phyloP scores from a whole-genome alignment of 2,113 vertebrate species.

The Forbesichthys agassizii region DNA sequence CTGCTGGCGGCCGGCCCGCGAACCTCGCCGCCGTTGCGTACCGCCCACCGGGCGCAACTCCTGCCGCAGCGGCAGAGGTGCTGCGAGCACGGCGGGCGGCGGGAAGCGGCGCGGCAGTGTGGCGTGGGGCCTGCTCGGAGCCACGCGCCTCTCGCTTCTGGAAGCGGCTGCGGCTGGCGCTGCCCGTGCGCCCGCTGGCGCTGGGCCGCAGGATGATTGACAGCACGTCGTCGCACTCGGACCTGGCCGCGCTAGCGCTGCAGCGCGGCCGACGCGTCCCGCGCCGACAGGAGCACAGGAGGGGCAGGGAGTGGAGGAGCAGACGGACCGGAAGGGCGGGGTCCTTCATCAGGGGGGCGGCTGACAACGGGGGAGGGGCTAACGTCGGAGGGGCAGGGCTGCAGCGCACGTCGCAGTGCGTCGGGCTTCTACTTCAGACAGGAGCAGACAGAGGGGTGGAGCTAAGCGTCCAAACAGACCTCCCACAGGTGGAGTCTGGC shows the following conservation, averaged over 20 bases:
- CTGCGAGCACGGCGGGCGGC: conserved; percentile 80
- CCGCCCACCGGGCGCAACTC: conserved; percentile 69
- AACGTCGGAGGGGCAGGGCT: conserved; percentile 6
- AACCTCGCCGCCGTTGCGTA: conserved; percentile 83
- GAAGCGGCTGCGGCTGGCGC: conserved; percentile 83
- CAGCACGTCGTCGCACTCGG: conserved; percentile 90
- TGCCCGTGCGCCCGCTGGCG: conserved; percentile 83
- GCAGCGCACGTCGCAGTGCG: conserved; percentile 8
- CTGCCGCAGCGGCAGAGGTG: conserved; percentile 77
- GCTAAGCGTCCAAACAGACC: conserved; percentile 13
- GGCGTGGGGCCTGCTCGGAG: conserved; percentile 84
- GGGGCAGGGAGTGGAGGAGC: background rate
- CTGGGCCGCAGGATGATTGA: conserved; percentile 82
- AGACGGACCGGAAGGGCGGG: conserved; percentile 5
- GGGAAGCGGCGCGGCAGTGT: conserved; percentile 72
- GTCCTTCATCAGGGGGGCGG: background rate
- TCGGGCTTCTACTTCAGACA: conserved; percentile 1
- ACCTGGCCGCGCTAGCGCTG: conserved; percentile 78
- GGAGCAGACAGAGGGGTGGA: conserved; percentile 11
- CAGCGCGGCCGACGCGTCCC: conserved; percentile 71
- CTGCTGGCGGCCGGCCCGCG: conserved; percentile 56
- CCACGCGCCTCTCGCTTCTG: conserved; percentile 82
- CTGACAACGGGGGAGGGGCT: background rate
- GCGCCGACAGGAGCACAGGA: conserved; percentile 42
- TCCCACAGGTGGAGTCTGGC: no score